These are phyloP conservation scores for human DNA, from an alignment of 2,113 vertebrate species.

Conservation along the genomic window GRCh38 chr4:102496501-102497000, in stretches of 20 bases:
- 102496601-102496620: not conserved
- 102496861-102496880: not conserved
- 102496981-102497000: not conserved
- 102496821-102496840: not conserved
- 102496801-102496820: not conserved
- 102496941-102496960: not conserved
- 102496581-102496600: not conserved
- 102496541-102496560: not conserved
- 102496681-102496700: no score
- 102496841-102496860: not conserved
- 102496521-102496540: not conserved
- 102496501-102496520: not conserved
- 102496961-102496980: not conserved
- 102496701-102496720: not conserved
- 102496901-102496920: not conserved
- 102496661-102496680: not conserved
- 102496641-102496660: not conserved
- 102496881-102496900: not conserved
- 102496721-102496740: not conserved
- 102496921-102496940: not conserved
- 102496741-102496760: not conserved
- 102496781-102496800: not conserved
- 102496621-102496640: not conserved
- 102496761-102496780: not conserved
- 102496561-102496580: not conserved